Evolutionary conservation across 2,888 invertebrate genomes (phyloP).

Genomic region (Tuta absoluta): DNA sequence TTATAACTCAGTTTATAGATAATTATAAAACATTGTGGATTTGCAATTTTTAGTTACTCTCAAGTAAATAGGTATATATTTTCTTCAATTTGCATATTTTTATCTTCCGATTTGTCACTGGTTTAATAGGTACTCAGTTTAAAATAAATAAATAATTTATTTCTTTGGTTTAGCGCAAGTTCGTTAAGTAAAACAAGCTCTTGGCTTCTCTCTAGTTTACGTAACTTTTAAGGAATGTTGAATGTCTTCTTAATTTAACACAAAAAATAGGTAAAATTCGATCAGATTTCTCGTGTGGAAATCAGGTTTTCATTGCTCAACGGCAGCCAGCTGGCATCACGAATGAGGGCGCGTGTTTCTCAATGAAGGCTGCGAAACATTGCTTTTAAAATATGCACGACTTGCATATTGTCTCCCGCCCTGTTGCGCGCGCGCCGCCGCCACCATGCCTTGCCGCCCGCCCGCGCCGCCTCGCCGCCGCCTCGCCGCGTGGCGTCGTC

Average conservation of each 20-base stretch:
- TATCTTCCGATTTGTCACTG: no score
- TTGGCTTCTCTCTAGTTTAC: neutral
- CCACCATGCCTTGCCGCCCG: slow-evolving; percentile 21
- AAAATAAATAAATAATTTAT: neutral
- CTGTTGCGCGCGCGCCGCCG: slow-evolving; percentile 33
- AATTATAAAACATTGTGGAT: no score
- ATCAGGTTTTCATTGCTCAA: slow-evolving; percentile 76
- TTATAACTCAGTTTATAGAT: no score
- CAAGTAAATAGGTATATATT: neutral
- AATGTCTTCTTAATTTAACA: neutral
- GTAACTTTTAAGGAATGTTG: neutral
- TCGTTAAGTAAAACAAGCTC: neutral
- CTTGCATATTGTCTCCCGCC: slow-evolving; percentile 60
- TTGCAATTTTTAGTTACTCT: no score
- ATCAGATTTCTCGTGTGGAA: slow-evolving; percentile 72
- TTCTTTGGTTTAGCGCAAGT: neutral
- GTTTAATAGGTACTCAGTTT: no score
- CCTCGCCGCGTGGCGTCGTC: slow-evolving; percentile 12
- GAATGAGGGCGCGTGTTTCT: slow-evolving; percentile 77
- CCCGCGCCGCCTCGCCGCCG: slow-evolving; percentile 14
- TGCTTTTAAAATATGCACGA: slow-evolving; percentile 78
- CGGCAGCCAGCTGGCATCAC: slow-evolving; percentile 68
- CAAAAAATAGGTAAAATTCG: slow-evolving; percentile 47
- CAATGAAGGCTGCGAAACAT: slow-evolving; percentile 77
- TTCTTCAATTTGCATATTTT: neutral